Percentiles rank a stretch among this genome's conserved stretches.
Conservation (phyloP, 2,888 invertebrate genomes). For the Linnaemya vulpina region DNA sequence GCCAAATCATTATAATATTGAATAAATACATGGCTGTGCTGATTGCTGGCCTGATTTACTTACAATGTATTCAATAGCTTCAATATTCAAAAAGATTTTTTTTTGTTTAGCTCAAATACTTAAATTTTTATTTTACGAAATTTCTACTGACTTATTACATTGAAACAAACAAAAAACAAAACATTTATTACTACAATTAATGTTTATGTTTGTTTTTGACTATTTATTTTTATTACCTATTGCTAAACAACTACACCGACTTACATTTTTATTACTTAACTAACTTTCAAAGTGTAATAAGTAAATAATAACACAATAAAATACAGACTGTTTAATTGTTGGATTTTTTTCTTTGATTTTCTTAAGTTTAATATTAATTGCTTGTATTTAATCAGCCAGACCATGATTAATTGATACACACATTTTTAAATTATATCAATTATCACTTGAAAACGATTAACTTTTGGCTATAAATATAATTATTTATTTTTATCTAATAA, state of each 20-base stretch:
- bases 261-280: conserved; percentile 44
- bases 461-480: background rate
- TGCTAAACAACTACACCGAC: background rate
- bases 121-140: conserved; percentile 44
- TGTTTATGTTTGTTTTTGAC: conserved; percentile 41
- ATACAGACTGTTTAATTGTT: background rate
- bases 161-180: conserved; percentile 39
- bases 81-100: background rate
- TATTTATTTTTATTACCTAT: conserved; percentile 31
- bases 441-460: background rate
- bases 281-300: conserved; percentile 57
- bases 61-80: conserved; percentile 2
- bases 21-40: conserved; percentile 44
- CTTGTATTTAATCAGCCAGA: background rate
- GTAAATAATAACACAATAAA: conserved; percentile 10
- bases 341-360: background rate
- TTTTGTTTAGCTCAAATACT: conserved; percentile 15
- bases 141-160: conserved; percentile 47
- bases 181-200: conserved; percentile 46
- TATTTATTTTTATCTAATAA: background rate
- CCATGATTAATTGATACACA: background rate
- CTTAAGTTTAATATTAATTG: background rate
- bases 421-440: background rate
- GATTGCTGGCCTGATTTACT: conserved; percentile 59
- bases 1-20: conserved; percentile 61